Evolutionary conservation across 2,797 vertebrate genomes (phyloP).

Genomic region (Pristis pectinata): DNA sequence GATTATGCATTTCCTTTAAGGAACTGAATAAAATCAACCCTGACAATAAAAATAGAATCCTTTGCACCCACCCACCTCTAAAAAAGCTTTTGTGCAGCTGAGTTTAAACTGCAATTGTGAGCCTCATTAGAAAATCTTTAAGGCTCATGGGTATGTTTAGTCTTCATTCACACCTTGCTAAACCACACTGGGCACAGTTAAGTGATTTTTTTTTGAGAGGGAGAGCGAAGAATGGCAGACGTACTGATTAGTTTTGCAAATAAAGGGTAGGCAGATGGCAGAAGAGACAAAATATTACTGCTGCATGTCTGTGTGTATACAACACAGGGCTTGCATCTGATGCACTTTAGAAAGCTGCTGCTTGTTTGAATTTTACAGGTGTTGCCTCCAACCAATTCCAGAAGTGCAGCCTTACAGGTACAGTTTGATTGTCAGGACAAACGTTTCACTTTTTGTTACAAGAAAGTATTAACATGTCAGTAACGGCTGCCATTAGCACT

Average conservation of each 20-base stretch:
- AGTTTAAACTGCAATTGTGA: background rate
- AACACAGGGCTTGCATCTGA: background rate
- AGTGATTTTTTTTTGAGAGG: background rate
- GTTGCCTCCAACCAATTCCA: background rate
- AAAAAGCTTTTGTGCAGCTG: background rate
- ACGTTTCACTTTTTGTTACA: slow-evolving; percentile 26
- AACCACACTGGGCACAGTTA: background rate
- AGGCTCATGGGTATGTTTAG: background rate
- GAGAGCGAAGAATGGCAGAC: background rate
- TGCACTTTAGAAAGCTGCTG: slow-evolving; percentile 30
- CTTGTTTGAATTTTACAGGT: slow-evolving; percentile 19
- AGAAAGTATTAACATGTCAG: slow-evolving; percentile 41
- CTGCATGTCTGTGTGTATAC: background rate
- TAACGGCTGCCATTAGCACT: slow-evolving; percentile 46
- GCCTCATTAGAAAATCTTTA: background rate
- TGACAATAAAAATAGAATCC: background rate
- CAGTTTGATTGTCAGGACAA: slow-evolving; percentile 1
- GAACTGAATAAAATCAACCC: background rate
- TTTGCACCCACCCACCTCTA: background rate
- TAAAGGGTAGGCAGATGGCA: background rate
- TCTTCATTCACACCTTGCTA: background rate
- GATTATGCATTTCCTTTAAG: background rate
- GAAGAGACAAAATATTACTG: slow-evolving; percentile 17
- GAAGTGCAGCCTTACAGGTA: background rate
- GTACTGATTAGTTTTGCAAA: slow-evolving; percentile 27